Conservation (phyloP, 2,113 vertebrate species). For the Arenaria interpres region DNA sequence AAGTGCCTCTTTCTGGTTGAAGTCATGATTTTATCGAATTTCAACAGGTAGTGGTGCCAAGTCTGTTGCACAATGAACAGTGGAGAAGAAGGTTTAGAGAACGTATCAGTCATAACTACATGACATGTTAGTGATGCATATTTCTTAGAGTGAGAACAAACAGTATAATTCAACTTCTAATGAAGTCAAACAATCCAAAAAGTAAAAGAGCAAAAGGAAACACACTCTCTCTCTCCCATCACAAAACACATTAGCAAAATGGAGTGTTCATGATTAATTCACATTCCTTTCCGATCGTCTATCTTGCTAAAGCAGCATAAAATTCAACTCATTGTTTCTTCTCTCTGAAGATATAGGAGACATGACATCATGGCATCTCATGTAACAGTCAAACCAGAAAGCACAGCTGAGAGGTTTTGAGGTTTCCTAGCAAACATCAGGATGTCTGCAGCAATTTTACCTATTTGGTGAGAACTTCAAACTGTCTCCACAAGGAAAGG, state of each 20-base stretch:
- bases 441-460: neutral
- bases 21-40: neutral
- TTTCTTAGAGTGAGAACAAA: conserved; percentile 38
- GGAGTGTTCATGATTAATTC: conserved; percentile 60
- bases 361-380: neutral
- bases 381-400: neutral
- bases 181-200: conserved; percentile 49
- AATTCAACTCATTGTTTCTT: neutral
- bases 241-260: conserved; percentile 37
- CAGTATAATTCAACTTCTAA: conserved; percentile 42
- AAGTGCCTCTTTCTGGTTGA: neutral
- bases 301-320: conserved; percentile 25
- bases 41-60: conserved; percentile 37
- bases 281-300: conserved; percentile 7
- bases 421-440: neutral
- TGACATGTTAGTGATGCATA: neutral
- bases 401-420: conserved; percentile 29
- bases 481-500: neutral
- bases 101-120: neutral
- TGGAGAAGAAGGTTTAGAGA: neutral
- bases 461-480: neutral
- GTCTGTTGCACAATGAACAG: neutral
- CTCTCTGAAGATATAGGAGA: neutral
- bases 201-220: conserved; percentile 34
- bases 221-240: neutral